phyloP scores from a whole-genome alignment of 2,797 vertebrate species.

The Stomatorhinus walkeri region DNA sequence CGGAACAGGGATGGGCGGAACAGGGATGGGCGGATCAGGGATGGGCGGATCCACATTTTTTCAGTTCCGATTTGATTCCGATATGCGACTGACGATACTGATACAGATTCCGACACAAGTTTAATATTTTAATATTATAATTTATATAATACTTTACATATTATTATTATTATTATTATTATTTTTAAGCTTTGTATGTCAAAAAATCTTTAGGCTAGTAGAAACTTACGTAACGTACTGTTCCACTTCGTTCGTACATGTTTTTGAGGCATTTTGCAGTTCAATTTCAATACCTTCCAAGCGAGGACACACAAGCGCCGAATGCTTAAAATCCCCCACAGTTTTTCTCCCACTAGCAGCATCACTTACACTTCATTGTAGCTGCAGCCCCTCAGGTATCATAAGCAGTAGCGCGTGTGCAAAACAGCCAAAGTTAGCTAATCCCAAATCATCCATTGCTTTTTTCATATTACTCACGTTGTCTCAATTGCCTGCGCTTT shows the following conservation, averaged over 20 bases:
- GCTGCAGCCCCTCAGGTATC: too few relatives aligned
- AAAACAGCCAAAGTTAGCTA: neutral
- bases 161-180: too few relatives aligned
- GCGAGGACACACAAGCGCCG: neutral
- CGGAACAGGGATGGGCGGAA: too few relatives aligned
- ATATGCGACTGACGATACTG: neutral
- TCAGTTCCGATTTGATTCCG: neutral
- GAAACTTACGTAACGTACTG: neutral
- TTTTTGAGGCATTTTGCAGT: neutral
- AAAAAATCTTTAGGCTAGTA: neutral
- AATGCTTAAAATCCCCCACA: neutral
- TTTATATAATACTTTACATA: neutral
- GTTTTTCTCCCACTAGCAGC: too few relatives aligned
- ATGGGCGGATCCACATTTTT: neutral
- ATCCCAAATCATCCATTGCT: neutral
- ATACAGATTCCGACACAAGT: neutral
- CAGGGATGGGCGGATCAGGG: too few relatives aligned
- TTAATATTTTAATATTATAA: neutral
- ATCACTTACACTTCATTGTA: too few relatives aligned
- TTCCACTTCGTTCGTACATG: neutral
- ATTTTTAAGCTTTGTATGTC: neutral
- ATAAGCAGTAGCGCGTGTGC: neutral
- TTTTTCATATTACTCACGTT: neutral
- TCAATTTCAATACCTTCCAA: neutral
- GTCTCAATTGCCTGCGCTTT: neutral